phyloP scores from a whole-genome alignment of 2,113 vertebrate species.

The Sialia sialis region DNA sequence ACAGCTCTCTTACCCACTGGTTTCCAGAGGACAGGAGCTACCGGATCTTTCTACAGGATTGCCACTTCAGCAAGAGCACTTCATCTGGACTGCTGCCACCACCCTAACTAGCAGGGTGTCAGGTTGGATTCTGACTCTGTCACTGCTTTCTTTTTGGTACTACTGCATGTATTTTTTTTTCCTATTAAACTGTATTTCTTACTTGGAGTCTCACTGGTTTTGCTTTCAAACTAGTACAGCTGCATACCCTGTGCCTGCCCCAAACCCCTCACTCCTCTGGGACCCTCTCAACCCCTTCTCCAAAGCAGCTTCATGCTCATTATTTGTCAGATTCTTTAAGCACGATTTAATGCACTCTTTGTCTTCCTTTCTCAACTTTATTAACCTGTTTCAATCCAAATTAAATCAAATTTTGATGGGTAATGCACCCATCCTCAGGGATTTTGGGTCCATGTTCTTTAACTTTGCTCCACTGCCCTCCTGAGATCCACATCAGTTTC shows the following conservation, averaged over 20 bases:
- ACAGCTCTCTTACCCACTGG: no score
- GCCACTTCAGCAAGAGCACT: no score
- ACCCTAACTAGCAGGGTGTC: no score
- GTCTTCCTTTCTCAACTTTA: not conserved
- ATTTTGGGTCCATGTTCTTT: not conserved
- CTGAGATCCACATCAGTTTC: not conserved
- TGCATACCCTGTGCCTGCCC: not conserved
- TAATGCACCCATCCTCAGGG: fast-evolving
- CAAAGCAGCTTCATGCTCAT: not conserved
- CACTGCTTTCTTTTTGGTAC: no score
- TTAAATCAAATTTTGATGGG: fast-evolving
- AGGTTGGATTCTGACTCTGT: no score
- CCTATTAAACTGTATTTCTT: no score
- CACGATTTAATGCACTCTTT: not conserved
- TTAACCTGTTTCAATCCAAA: not conserved
- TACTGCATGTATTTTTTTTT: no score
- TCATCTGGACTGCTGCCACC: no score
- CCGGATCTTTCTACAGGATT: no score
- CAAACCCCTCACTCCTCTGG: not conserved
- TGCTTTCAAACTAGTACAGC: no score
- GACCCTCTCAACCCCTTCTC: not conserved
- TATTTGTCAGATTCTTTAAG: not conserved
- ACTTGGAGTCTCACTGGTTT: no score
- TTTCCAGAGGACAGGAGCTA: no score
- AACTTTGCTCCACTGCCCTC: not conserved